These are phyloP conservation scores for Anabas testudineus DNA, from an alignment of 2,797 vertebrate species.

Conservation along the genomic window DNA sequence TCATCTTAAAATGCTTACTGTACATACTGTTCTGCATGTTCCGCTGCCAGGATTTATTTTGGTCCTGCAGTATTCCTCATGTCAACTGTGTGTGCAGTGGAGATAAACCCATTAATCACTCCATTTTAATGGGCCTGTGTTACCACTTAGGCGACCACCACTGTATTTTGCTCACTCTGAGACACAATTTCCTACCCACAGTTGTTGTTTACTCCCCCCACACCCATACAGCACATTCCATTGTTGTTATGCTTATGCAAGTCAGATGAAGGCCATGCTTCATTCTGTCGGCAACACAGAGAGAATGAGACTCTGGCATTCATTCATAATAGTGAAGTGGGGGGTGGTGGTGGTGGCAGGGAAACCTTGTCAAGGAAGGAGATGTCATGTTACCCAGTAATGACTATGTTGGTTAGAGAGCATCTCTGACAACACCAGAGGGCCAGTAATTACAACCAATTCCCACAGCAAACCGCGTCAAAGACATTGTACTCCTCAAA, in stretches of 20 bases:
- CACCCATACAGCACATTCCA: slow-evolving; percentile 62
- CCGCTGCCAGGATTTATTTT: slow-evolving; percentile 53
- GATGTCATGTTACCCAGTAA: slow-evolving; percentile 84
- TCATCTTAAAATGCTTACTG: slow-evolving; percentile 50
- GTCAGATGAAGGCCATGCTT: slow-evolving; percentile 83
- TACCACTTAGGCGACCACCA: slow-evolving; percentile 68
- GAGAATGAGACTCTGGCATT: slow-evolving; percentile 68
- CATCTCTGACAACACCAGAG: slow-evolving; percentile 83
- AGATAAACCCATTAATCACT: slow-evolving; percentile 81
- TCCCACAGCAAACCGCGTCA: slow-evolving; percentile 78
- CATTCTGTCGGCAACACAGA: slow-evolving; percentile 73
- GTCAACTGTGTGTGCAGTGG: slow-evolving; percentile 59
- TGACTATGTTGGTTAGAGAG: slow-evolving; percentile 84
- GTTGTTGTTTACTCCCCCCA: slow-evolving; percentile 68
- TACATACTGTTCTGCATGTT: slow-evolving; percentile 34
- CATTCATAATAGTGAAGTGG: slow-evolving; percentile 76
- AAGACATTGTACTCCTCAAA: slow-evolving; percentile 74
- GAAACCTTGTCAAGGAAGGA: slow-evolving; percentile 78
- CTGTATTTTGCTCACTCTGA: slow-evolving; percentile 68
- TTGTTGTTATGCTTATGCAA: slow-evolving; percentile 82
- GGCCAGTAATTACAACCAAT: slow-evolving; percentile 85
- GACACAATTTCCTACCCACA: slow-evolving; percentile 57
- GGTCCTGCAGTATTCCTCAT: slow-evolving; percentile 48
- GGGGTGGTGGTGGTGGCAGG: slow-evolving; percentile 23
- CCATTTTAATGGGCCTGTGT: slow-evolving; percentile 74